Evolutionary conservation across 2,113 vertebrate genomes (phyloP), one percentile per base, ranked within the genome.

Genomic region (Pseudonaja textilis): DNA sequence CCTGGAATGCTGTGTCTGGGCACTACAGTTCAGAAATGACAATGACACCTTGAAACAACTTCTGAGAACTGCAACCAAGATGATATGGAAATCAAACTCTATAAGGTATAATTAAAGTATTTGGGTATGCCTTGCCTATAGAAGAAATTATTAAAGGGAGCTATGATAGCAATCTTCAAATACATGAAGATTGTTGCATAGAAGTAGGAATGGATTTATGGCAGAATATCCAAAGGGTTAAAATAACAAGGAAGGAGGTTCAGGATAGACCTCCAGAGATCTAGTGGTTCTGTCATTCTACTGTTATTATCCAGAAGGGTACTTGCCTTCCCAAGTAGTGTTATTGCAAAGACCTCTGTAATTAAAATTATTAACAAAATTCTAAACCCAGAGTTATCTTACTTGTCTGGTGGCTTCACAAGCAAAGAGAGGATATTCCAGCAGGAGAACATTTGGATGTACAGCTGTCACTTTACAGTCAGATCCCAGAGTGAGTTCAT

Each of bases 321-420:
- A 55, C 12, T 55, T 81, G 90, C 45, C 85, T 47, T 87, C 52
- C 25, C 2, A 3, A 47, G 1, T 25, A 29, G 8, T 25, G 56
- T 59, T 86, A 22, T 5, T 56, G 18, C 26, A 9, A 9, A 85
- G 5, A 10, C 16, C 16, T 59, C 12, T 26, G 52, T 26, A 26
- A 39, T 23, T 42, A 34, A 64, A 42, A 54, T 7, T 10, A 25
- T 45, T 47, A 23, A 69, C 5, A 39, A 92, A 11, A 39, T 22
- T 34, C 45, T 11, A 20, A 0, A 3, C 3, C 22, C 0, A 23
- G 12, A 39, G 25, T 12, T 86, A 5, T 52, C 94, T 96, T 88
- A 95, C 93, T 91, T 95, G 50, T 91, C 95, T 90, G 3, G 52
- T 1, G 11, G 93, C 93, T 57, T 94, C 89, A 0, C 95, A 95